A percentile compares a stretch with the other conserved stretches of the same genome.
Evolutionary conservation across 1,140 invertebrate species (phyloP).

Genomic region (Tribolium madens): DNA sequence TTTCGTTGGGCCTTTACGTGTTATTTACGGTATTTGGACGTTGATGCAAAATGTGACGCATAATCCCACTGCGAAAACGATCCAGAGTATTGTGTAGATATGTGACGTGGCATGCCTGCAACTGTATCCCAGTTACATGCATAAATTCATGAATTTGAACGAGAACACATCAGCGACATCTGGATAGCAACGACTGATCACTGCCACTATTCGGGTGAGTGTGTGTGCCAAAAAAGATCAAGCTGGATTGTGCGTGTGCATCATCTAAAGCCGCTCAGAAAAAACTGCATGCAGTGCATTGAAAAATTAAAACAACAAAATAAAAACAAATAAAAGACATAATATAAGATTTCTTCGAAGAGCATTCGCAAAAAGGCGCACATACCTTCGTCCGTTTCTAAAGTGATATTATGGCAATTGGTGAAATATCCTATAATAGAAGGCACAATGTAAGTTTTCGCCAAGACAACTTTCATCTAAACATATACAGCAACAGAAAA

Average conservation of each 20-base stretch:
- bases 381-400: conserved; percentile 65
- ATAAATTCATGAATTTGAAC: conserved; percentile 55
- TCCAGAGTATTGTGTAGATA: conserved; percentile 13
- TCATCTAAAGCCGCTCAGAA: conserved; percentile 11
- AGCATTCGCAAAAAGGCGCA: conserved; percentile 53
- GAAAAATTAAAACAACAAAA: conserved; percentile 6
- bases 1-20: conserved; percentile 19
- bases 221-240: conserved; percentile 12
- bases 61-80: conserved; percentile 24
- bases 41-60: conserved; percentile 22
- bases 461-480: conserved; percentile 44
- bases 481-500: conserved; percentile 36
- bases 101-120: conserved; percentile 42
- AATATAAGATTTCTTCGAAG: conserved; percentile 36
- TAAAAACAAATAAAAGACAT: background rate
- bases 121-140: conserved; percentile 51
- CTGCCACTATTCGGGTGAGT: background rate
- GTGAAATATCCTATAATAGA: conserved; percentile 65
- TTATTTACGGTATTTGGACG: conserved; percentile 31
- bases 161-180: conserved; percentile 46
- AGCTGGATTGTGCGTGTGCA: conserved; percentile 11
- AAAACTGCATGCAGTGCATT: conserved; percentile 50
- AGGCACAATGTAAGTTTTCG: conserved; percentile 54
- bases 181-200: conserved; percentile 35
- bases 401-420: conserved; percentile 65